Percentiles rank a stretch among this genome's conserved stretches.
Evolutionary conservation across 1,140 invertebrate genomes (phyloP).

Genomic region (Nasonia giraulti): DNA sequence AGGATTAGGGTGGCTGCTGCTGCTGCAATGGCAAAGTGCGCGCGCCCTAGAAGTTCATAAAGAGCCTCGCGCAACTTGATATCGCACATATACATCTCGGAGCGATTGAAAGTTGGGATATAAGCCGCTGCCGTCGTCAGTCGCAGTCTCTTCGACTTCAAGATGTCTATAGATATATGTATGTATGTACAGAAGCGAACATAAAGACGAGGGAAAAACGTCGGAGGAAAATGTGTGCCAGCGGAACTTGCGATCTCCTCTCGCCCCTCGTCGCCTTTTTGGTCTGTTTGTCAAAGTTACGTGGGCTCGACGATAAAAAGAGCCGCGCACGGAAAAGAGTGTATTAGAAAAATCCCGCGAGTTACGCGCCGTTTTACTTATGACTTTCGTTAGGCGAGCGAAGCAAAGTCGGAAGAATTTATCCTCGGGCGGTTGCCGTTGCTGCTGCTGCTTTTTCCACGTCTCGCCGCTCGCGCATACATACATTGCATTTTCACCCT

Average conservation of each 20-base stretch:
- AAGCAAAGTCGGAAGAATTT: not conserved
- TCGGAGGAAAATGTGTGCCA: not conserved
- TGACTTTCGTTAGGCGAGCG: constrained; percentile 27
- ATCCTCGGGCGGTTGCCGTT: not conserved
- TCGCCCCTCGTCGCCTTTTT: no score
- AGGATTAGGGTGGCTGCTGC: not conserved
- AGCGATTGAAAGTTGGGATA: constrained; percentile 31
- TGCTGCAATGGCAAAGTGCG: constrained; percentile 11
- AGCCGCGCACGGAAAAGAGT: not conserved
- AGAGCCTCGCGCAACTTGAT: constrained; percentile 19
- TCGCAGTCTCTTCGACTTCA: not conserved
- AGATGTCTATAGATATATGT: not conserved
- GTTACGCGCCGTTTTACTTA: constrained; percentile 35
- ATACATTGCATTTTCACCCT: constrained; percentile 18
- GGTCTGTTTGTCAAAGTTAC: constrained; percentile 31
- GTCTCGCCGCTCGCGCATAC: not conserved
- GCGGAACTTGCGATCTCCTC: not conserved
- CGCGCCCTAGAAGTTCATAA: constrained; percentile 20
- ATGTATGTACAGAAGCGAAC: not conserved
- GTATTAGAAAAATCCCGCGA: constrained; percentile 25
- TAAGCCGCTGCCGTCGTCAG: not conserved
- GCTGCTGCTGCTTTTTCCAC: not conserved
- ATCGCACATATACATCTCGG: not conserved
- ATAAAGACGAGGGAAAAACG: not conserved
- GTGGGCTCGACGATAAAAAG: not conserved